Conservation (phyloP, 2,113 vertebrate species). For the Perca fluviatilis region DNA sequence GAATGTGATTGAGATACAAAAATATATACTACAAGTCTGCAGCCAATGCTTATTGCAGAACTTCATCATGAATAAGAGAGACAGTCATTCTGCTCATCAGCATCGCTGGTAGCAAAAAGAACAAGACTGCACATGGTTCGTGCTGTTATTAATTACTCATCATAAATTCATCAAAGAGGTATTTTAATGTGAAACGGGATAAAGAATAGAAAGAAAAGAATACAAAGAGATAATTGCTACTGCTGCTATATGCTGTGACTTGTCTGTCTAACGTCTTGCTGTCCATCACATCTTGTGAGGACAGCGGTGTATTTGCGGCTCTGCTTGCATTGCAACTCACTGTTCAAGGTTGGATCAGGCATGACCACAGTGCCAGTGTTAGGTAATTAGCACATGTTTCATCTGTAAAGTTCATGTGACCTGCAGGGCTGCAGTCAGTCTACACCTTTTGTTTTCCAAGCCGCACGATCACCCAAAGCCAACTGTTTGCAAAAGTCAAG, state of each 20-base stretch:
- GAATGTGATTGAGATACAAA: background rate
- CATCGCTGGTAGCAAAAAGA: conserved; percentile 15
- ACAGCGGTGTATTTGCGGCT: conserved; percentile 22
- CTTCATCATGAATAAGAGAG: background rate
- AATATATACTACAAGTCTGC: background rate
- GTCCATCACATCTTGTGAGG: conserved; percentile 39
- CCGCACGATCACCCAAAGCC: background rate
- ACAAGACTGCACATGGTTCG: conserved; percentile 66
- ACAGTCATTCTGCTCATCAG: background rate
- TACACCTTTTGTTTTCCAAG: conserved; percentile 32
- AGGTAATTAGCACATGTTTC: conserved; percentile 47
- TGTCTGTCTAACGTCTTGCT: conserved; percentile 45
- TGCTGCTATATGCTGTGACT: conserved; percentile 43
- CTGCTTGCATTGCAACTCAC: conserved; percentile 2
- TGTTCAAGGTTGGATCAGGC: background rate
- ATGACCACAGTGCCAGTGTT: conserved; percentile 6
- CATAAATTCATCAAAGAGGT: conserved; percentile 37
- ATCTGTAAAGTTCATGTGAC: conserved; percentile 35
- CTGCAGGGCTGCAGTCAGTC: background rate
- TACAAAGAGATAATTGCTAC: conserved; percentile 44
- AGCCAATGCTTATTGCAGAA: background rate
- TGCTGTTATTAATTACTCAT: conserved; percentile 61
- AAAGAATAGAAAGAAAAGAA: conserved; percentile 16
- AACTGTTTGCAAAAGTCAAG: conserved; percentile 49
- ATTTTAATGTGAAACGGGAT: conserved; percentile 50